Evolutionary conservation across 2,888 invertebrate genomes (phyloP).

Genomic region (Drosophila anceps): DNA sequence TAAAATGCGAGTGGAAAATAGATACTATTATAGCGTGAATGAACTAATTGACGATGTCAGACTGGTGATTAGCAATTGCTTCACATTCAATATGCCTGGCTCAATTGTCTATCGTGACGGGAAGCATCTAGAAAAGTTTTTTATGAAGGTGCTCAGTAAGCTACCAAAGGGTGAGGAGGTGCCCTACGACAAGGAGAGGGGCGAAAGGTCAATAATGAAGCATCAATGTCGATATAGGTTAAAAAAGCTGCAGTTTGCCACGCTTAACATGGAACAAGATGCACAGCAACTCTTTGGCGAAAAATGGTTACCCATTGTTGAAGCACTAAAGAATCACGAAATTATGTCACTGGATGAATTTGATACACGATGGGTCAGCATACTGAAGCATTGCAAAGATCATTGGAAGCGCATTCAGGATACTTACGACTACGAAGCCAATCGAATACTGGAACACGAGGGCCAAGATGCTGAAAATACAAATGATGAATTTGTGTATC

Average conservation of each 20-base stretch:
- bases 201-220: not conserved
- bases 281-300: not conserved
- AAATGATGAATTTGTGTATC: not conserved
- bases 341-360: slow-evolving; percentile 4
- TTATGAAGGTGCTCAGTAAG: not conserved
- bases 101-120: not conserved
- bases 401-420: not conserved
- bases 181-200: not conserved
- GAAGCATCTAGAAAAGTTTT: slow-evolving; percentile 6
- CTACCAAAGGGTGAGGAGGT: slow-evolving; percentile 6
- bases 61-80: slow-evolving; percentile 29
- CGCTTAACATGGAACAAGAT: not conserved
- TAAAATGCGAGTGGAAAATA: not conserved
- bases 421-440: not conserved
- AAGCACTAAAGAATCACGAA: not conserved
- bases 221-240: not conserved
- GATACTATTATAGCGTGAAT: slow-evolving; percentile 18
- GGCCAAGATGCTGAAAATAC: not conserved
- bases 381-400: slow-evolving; percentile 2
- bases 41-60: slow-evolving; percentile 14
- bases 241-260: not conserved
- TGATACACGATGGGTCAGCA: not conserved
- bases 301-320: slow-evolving; percentile 1
- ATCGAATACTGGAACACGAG: not conserved
- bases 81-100: slow-evolving; percentile 8